These are phyloP conservation scores for Malachius bipustulatus DNA, from an alignment of 2,888 invertebrate species.

Conservation along the genomic window DNA sequence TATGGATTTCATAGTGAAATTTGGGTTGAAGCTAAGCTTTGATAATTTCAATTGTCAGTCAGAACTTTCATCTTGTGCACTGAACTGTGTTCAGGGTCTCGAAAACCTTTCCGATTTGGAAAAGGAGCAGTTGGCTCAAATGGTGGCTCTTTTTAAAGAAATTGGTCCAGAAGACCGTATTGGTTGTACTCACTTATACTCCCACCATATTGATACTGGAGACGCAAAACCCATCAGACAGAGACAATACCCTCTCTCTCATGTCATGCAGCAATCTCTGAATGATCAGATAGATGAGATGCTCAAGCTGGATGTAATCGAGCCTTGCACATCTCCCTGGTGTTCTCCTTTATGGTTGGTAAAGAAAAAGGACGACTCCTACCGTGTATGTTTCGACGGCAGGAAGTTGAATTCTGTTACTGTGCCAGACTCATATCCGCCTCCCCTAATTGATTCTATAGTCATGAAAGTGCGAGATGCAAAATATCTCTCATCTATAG, in stretches of 20 bases:
- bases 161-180: slow-evolving; percentile 4
- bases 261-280: no score
- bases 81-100: no score
- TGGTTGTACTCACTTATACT: slow-evolving; percentile 5
- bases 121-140: neutral
- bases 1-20: no score
- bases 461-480: slow-evolving; percentile 5
- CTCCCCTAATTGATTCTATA: slow-evolving; percentile 8
- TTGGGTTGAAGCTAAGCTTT: neutral
- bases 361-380: no score
- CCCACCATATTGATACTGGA: no score
- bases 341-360: no score
- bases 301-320: no score
- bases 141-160: neutral
- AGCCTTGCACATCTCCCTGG: no score
- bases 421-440: slow-evolving; percentile 4
- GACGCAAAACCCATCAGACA: no score
- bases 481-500: slow-evolving; percentile 7
- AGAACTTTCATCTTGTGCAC: neutral
- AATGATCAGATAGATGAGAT: no score
- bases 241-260: no score
- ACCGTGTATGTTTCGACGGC: slow-evolving; percentile 8
- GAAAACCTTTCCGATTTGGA: neutral
- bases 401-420: slow-evolving; percentile 7
- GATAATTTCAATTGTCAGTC: slow-evolving; percentile 1